Percentiles rank a stretch among this genome's conserved stretches.
phyloP scores from a whole-genome alignment of 1,140 invertebrate species.

The Penaeus indicus region DNA sequence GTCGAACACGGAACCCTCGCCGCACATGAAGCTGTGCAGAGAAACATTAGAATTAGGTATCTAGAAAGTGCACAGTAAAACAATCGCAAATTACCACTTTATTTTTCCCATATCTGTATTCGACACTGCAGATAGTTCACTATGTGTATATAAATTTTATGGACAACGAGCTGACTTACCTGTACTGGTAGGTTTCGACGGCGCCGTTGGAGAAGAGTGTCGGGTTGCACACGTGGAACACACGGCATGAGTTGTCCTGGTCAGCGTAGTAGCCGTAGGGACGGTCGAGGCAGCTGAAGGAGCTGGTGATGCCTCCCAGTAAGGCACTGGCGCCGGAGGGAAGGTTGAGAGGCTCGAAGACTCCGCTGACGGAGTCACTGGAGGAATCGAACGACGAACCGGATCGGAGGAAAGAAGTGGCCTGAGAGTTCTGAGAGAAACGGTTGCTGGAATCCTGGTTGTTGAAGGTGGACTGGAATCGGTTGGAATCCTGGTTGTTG shows the following conservation, averaged over 20 bases:
- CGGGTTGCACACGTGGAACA: slow-evolving; percentile 83
- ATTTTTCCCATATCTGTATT: too few relatives aligned
- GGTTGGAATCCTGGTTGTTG: too few relatives aligned
- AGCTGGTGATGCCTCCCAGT: slow-evolving; percentile 67
- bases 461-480: too few relatives aligned
- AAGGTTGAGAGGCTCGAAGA: slow-evolving; percentile 18
- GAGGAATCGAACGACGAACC: too few relatives aligned
- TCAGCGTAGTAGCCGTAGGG: slow-evolving; percentile 88
- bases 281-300: slow-evolving; percentile 81
- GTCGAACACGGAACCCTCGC: slow-evolving; percentile 34
- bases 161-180: not conserved
- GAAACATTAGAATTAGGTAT: not conserved
- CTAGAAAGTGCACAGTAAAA: too few relatives aligned
- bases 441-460: too few relatives aligned
- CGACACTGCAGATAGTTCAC: too few relatives aligned
- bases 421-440: too few relatives aligned
- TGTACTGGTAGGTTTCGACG: slow-evolving; percentile 43
- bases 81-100: too few relatives aligned
- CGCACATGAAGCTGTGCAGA: slow-evolving; percentile 42
- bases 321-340: slow-evolving; percentile 21
- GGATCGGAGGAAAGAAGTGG: too few relatives aligned
- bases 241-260: slow-evolving; percentile 86
- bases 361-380: too few relatives aligned
- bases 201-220: slow-evolving; percentile 13
- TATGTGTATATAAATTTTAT: too few relatives aligned